A percentile compares a stretch with the other conserved stretches of the same genome.
Evolutionary conservation across 2,113 vertebrate species (phyloP).

Genomic region (Mystacornis crossleyi): DNA sequence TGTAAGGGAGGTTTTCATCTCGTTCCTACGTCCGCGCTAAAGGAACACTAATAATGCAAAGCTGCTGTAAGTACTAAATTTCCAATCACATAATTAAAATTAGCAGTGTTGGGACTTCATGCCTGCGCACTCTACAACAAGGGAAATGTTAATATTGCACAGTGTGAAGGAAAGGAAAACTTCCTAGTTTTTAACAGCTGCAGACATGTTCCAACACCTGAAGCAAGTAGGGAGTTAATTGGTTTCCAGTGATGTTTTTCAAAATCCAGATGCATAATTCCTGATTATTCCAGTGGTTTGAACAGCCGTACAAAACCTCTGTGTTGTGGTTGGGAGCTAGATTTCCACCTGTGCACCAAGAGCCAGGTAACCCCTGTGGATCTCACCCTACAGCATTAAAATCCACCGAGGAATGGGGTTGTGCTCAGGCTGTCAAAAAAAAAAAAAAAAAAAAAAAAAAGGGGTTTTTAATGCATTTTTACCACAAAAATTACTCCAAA

Average conservation of each 20-base stretch:
- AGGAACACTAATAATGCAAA: constrained; percentile 22
- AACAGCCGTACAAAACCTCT: neutral
- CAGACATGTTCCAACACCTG: neutral
- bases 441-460: neutral
- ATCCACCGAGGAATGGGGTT: fast-evolving
- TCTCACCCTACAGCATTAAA: fast-evolving
- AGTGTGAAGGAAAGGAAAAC: neutral
- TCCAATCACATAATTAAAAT: constrained; percentile 29
- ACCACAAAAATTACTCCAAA: neutral
- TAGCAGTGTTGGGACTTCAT: neutral
- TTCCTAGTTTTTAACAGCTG: neutral
- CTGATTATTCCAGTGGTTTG: fast-evolving
- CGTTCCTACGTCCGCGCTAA: neutral
- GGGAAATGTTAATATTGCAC: neutral
- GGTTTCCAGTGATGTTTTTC: neutral
- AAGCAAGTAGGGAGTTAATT: fast-evolving
- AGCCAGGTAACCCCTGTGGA: fast-evolving
- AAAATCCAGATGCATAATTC: neutral
- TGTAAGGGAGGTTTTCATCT: neutral
- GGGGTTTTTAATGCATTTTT: neutral
- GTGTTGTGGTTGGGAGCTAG: fast-evolving
- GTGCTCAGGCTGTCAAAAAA: too few species aligned
- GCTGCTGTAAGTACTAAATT: constrained; percentile 4
- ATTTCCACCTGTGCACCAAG: neutral
- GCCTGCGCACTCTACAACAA: fast-evolving